Evolutionary conservation across 1,140 invertebrate genomes (phyloP), one percentile per base, ranked within the genome.

Genomic region (Micrasema longulum): DNA sequence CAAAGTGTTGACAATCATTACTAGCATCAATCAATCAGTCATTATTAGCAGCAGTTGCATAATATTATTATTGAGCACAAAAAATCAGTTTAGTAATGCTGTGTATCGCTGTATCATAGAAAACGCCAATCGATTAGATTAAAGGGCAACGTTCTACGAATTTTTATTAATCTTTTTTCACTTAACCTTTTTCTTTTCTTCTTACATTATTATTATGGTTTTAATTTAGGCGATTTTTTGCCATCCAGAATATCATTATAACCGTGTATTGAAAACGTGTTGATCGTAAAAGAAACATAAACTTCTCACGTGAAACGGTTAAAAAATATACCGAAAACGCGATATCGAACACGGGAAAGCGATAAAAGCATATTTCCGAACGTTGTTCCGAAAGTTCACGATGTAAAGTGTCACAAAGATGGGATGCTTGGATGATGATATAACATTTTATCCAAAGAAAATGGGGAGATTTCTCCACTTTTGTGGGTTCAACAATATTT

Each of bases 381-480:
- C 48, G 20, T 23, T 23, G 22, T 52, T 52, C 20, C 16, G 48
- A 52, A 52, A 52, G 48, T 52, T 52, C 48, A 52, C 11, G 26
- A 20, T 20, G 23, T 52, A 52, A 52, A 52, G 22, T 52, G 48
- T 23, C 48, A 23, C 18, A 2, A 1, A 52, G 48, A 52, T 52
- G 48, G 48, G 48, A 2, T 47, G 48, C 20, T 20, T 52, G 14
- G 16, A 52, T 52, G 20, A 52, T 52, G 48, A 52, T 52, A 52
- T 52, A 16, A 52, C 48, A 52, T 52, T 52, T 52, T 52, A 52
- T 52, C 48, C 43, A 18, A 11, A 20, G 16, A 52, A 52, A 52
- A 52, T 52, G 16, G 48, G 48, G 48, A 52, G 18, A 22, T 23
- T 23, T 52, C 18, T 14, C 0, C 1, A 22, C 7, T 52, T 52